Conservation (phyloP, 1,140 invertebrate species). For the Drosophila obscura region DNA sequence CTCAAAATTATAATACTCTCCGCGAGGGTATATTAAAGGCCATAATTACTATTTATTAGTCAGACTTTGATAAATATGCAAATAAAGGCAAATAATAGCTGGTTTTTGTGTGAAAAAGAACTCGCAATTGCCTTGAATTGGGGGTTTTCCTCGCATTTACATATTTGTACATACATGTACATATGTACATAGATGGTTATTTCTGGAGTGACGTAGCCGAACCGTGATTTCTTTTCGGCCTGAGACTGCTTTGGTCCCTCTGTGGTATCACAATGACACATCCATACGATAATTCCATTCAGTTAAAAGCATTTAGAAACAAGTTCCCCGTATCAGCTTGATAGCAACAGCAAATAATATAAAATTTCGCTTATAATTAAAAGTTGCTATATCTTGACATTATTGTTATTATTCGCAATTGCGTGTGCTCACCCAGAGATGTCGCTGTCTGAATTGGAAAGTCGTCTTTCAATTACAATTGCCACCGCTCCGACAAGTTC, state of each 20-base stretch:
- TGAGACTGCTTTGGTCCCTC: no score
- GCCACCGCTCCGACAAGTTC: slow-evolving; percentile 39
- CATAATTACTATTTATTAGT: slow-evolving; percentile 38
- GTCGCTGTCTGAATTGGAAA: slow-evolving; percentile 59
- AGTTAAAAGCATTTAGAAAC: not conserved
- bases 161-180: not conserved
- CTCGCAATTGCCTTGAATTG: slow-evolving; percentile 43
- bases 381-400: slow-evolving; percentile 43
- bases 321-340: slow-evolving; percentile 1
- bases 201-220: slow-evolving; percentile 23
- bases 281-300: slow-evolving; percentile 10
- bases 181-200: not conserved
- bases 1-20: no score
- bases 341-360: slow-evolving; percentile 4
- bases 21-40: not conserved
- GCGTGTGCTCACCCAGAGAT: slow-evolving; percentile 5
- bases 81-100: slow-evolving; percentile 53
- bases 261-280: slow-evolving; percentile 5
- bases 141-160: slow-evolving; percentile 37
- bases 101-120: slow-evolving; percentile 35
- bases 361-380: slow-evolving; percentile 43
- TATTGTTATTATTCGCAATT: slow-evolving; percentile 50
- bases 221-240: not conserved
- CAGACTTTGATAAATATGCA: slow-evolving; percentile 55
- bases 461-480: slow-evolving; percentile 51